A percentile compares a stretch with the other conserved stretches of the same genome.
phyloP scores from a whole-genome alignment of 2,888 invertebrate species.

The Aelia acuminata region DNA sequence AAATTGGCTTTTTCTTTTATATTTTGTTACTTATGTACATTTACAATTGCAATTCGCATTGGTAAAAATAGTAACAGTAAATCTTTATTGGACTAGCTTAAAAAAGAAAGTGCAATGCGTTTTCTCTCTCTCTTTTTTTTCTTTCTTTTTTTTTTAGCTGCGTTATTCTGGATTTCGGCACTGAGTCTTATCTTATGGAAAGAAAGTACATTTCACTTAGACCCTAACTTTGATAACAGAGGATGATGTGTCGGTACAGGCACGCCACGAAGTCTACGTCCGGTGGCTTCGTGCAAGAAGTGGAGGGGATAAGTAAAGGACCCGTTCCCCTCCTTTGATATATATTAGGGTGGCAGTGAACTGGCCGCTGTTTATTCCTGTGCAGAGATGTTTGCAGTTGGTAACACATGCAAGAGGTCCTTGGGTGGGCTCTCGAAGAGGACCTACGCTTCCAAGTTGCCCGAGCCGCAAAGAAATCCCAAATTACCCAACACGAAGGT shows the following conservation, averaged over 20 bases:
- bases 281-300: background rate
- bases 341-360: constrained; percentile 22
- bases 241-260: background rate
- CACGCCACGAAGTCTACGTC: background rate
- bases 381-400: background rate
- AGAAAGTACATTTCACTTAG: background rate
- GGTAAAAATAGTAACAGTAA: too few species aligned
- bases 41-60: too few species aligned
- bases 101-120: too few species aligned
- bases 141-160: too few species aligned
- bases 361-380: background rate
- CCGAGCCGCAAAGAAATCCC: background rate
- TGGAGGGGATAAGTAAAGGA: background rate
- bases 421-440: background rate
- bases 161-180: too few species aligned
- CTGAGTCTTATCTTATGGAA: background rate
- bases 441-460: background rate
- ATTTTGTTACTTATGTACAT: too few species aligned
- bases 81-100: too few species aligned
- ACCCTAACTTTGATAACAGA: background rate
- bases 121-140: too few species aligned
- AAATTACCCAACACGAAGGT: constrained; percentile 8
- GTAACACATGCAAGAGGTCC: background rate
- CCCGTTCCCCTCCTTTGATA: background rate
- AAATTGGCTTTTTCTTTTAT: too few species aligned